phyloP scores from a whole-genome alignment of 2,113 vertebrate genomes.

The Nibea coibor region DNA sequence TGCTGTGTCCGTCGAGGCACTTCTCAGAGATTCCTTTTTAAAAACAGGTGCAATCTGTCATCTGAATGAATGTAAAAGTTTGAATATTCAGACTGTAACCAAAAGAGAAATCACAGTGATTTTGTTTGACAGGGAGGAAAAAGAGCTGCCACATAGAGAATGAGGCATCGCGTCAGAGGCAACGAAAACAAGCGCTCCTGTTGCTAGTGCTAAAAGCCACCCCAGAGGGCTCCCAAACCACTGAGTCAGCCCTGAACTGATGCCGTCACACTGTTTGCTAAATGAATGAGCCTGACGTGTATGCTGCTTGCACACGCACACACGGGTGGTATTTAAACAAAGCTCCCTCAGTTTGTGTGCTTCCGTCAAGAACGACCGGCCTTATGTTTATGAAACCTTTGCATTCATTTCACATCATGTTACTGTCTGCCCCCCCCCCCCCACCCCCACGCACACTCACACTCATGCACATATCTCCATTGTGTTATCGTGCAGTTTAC shows the following conservation, averaged over 20 bases:
- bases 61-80: neutral
- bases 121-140: conserved; percentile 61
- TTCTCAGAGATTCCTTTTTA: neutral
- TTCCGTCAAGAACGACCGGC: conserved; percentile 5
- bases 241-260: conserved; percentile 55
- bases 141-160: conserved; percentile 44
- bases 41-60: conserved; percentile 2
- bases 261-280: conserved; percentile 34
- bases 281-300: conserved; percentile 44
- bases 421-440: neutral
- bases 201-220: conserved; percentile 43
- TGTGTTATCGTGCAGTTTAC: neutral
- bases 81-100: conserved; percentile 26
- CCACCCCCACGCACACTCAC: neutral
- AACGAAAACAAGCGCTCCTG: conserved; percentile 54
- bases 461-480: neutral
- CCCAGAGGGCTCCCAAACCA: conserved; percentile 35
- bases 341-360: neutral
- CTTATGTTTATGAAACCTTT: neutral
- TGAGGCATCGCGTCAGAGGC: conserved; percentile 22
- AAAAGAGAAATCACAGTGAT: conserved; percentile 38
- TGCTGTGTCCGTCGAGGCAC: conserved; percentile 4
- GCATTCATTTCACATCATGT: conserved; percentile 5
- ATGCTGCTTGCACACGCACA: neutral
- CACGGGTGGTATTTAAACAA: conserved; percentile 4